Evolutionary conservation across 2,113 vertebrate species (phyloP).

Genomic region (Lates calcarifer): DNA sequence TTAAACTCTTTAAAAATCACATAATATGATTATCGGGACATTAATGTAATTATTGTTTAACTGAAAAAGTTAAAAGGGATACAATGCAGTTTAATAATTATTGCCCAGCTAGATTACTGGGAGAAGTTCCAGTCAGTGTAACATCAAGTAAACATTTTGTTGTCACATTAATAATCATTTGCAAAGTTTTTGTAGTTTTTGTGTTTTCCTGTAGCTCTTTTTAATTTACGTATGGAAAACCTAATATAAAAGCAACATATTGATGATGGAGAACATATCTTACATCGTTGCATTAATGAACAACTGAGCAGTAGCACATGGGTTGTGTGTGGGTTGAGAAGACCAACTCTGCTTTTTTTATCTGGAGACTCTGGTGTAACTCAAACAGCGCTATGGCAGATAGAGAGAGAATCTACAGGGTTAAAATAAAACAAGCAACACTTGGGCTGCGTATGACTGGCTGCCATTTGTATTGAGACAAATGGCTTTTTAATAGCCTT

Average conservation of each 20-base stretch:
- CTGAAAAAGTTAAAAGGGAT: background rate
- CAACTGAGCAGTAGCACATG: background rate
- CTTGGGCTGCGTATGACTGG: constrained; percentile 72
- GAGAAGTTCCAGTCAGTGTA: too few relatives aligned
- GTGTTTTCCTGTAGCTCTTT: background rate
- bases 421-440: constrained; percentile 79
- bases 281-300: background rate
- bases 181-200: background rate
- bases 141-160: too few relatives aligned
- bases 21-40: background rate
- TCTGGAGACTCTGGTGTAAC: constrained; percentile 35
- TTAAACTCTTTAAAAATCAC: background rate
- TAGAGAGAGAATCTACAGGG: constrained; percentile 53
- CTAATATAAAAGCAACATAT: too few relatives aligned
- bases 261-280: background rate
- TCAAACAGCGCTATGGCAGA: constrained; percentile 33
- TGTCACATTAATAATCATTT: background rate
- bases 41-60: background rate
- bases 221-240: too few relatives aligned
- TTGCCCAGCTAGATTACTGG: too few relatives aligned
- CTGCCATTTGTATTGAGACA: constrained; percentile 81
- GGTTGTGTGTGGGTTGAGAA: background rate
- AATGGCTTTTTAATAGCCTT: constrained; percentile 82
- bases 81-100: background rate
- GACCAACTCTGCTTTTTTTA: constrained; percentile 4